Evolutionary conservation across 2,888 invertebrate genomes (phyloP), one percentile per base, ranked within the genome.

Genomic region (Cistogaster globosa): DNA sequence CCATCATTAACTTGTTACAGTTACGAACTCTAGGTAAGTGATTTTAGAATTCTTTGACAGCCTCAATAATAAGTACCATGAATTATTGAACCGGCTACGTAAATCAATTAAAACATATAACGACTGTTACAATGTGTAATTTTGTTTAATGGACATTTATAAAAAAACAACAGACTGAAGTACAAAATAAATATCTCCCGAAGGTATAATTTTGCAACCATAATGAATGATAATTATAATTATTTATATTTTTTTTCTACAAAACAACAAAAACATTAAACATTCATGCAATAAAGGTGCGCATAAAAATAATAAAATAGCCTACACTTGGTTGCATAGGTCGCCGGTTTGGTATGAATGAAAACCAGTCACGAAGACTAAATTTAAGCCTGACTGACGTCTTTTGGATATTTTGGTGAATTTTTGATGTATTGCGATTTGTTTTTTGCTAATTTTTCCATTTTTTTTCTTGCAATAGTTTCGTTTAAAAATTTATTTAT

Each of bases 171-270:
- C 8, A 48, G 65, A 36, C 63, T 20, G 20, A 71, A 78, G 57
- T 78, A 77, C 16, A 63, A 42, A 22, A 57, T 57, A 38, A 69
- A 79, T 71, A 68, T 72, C 62, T 80, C 82, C 86, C 86, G 62
- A 76, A 76, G 57, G 85, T 82, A 79, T 71, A 82, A 71, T 79
- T 77, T 85, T 79, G 71, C 36, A 55, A 55, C 78, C 76, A 76
- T 22, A 85, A 82, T 85, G 79, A 85, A 75, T 82, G 78, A 65
- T 74, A 78, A 85, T 82, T 78, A 82, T 60, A 82, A 75, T 75
- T 79, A 85, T 79, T 75, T 71, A 79, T 75, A 42, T 58, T 55
- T 36, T 67, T 60, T 68, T 80, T 38, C 18, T 26, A 6, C 6
- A 32, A 32, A 32, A 32, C 32, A 32, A 45, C n/a, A 55, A 45